phyloP scores from a whole-genome alignment of 2,888 invertebrate species.

The Nomada fucata region DNA sequence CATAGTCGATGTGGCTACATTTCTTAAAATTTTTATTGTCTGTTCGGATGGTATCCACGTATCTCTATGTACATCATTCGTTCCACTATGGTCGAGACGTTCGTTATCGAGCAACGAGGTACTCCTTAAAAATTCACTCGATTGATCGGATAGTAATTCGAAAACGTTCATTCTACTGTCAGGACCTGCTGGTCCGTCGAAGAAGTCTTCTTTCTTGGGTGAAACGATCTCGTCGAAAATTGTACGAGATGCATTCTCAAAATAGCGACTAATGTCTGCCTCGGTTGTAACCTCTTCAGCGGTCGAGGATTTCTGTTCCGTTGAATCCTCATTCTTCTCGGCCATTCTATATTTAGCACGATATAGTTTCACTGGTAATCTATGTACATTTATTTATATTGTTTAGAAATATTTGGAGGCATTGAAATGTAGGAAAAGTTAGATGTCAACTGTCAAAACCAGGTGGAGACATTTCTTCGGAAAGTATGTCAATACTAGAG shows the following conservation, averaged over 20 bases:
- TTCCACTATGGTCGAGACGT: constrained; percentile 58
- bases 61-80: constrained; percentile 84
- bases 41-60: constrained; percentile 93
- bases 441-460: constrained; percentile 40
- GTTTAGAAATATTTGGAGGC: background rate
- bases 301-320: constrained; percentile 5
- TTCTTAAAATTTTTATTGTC: constrained; percentile 88
- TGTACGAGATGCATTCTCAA: constrained; percentile 78
- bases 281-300: constrained; percentile 34
- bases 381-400: constrained; percentile 25
- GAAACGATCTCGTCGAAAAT: constrained; percentile 82
- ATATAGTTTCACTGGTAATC: background rate
- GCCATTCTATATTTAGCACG: constrained; percentile 45
- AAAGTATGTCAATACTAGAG: background rate
- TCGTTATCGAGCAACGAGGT: constrained; percentile 30
- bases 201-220: constrained; percentile 67
- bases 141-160: constrained; percentile 53
- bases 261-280: constrained; percentile 76
- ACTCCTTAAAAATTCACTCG: constrained; percentile 57
- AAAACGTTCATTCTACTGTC: constrained; percentile 40
- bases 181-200: constrained; percentile 39
- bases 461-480: constrained; percentile 18
- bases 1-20: constrained; percentile 88
- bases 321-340: constrained; percentile 21
- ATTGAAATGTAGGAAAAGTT: constrained; percentile 1